Evolutionary conservation across 1,140 invertebrate genomes (phyloP), one percentile per base, ranked within the genome.

Genomic region (Nymphalis io): DNA sequence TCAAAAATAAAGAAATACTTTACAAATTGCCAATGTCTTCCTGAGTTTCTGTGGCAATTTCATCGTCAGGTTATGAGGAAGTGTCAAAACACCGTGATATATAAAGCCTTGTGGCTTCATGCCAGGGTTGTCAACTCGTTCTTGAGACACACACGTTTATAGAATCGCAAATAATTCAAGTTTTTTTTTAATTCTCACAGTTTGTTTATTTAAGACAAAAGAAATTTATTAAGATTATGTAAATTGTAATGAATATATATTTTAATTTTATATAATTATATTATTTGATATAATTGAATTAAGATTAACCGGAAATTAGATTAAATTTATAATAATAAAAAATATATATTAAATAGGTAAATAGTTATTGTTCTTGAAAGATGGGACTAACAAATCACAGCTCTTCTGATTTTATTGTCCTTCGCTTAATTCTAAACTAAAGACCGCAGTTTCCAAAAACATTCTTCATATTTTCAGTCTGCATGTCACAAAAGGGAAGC

Each of bases 71-170:
- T 65, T 70, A 64, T 70, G 58, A 60, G 73, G 79, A 68, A 72
- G 76, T 78, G 81, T 87, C 84, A 88, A 82, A 88, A 88, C 77
- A 88, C 75, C 71, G 80, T 85, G 80, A 88, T 86, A 84, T 88
- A 88, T 86, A 83, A 81, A 72, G 73, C 74, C 48, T 27, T 68
- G 72, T 88, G 86, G 86, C 83, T 81, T 80, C 48, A 70, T 88
- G 84, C 86, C 86, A 88, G 81, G 65, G 69, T 73, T 73, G 76
- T 79, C 65, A 64, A 74, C 68, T 78, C 63, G 60, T 58, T 60
- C 60, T 53, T 48, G 44, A 51, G 55, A 79, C 79, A 80, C 66
- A 78, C 62, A 16, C 70, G 12, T 44, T 23, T 33, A 15, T 15
- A 6, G 20, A 68, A 68, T 16, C 42, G 38, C 20, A 38, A 68